Percentiles rank a stretch among this genome's conserved stretches.
Conservation (phyloP, 2,888 invertebrate genomes). For the Leptinotarsa juncta region DNA sequence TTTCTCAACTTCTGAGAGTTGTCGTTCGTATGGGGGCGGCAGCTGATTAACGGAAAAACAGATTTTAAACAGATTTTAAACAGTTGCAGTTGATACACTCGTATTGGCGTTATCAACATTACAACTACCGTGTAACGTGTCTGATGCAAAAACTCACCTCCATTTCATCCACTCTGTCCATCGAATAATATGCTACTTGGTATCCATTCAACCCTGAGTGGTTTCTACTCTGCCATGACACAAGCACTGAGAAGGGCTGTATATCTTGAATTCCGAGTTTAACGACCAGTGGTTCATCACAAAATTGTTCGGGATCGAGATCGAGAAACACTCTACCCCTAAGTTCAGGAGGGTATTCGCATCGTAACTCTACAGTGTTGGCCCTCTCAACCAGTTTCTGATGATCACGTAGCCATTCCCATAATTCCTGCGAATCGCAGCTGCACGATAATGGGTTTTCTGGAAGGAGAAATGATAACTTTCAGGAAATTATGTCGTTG, state of each 20-base stretch:
- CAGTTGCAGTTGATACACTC: too few species aligned
- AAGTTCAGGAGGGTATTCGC: conserved; percentile 86
- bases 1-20: too few species aligned
- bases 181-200: conserved; percentile 84
- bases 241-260: conserved; percentile 86
- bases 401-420: conserved; percentile 93
- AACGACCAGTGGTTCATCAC: conserved; percentile 84
- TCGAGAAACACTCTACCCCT: conserved; percentile 81
- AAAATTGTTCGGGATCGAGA: conserved; percentile 84
- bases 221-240: conserved; percentile 91
- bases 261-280: conserved; percentile 90
- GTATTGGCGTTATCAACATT: too few species aligned
- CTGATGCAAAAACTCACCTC: conserved; percentile 65
- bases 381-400: conserved; percentile 75
- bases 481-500: conserved; percentile 10
- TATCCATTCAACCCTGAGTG: conserved; percentile 87
- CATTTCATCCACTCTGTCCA: conserved; percentile 72
- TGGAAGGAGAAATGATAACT: conserved; percentile 57
- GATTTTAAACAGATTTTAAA: too few species aligned
- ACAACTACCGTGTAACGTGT: too few species aligned
- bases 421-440: conserved; percentile 90
- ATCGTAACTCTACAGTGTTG: conserved; percentile 75
- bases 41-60: too few species aligned
- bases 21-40: too few species aligned
- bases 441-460: conserved; percentile 91